A percentile compares a stretch with the other conserved stretches of the same genome.
These are phyloP conservation scores for Deroptyus accipitrinus DNA, from an alignment of 2,113 vertebrate species.

Conservation along the genomic window DNA sequence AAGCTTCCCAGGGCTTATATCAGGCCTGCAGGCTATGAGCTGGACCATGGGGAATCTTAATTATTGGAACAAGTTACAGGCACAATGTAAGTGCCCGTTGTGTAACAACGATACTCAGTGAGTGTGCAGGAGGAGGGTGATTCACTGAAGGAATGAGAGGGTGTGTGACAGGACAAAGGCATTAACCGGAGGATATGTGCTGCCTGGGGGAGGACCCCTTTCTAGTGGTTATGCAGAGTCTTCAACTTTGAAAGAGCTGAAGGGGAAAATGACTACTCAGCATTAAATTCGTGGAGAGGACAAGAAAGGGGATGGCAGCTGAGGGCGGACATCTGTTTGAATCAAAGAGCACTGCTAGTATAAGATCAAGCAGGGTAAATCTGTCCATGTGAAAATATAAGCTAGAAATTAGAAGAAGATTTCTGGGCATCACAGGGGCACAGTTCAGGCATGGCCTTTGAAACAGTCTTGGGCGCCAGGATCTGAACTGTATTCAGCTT, in stretches of 20 bases:
- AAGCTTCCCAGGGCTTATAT: not conserved
- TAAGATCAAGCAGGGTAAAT: not conserved
- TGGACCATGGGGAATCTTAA: not conserved
- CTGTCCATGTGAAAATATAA: not conserved
- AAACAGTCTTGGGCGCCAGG: not conserved
- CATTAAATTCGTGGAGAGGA: not conserved
- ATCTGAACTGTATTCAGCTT: not conserved
- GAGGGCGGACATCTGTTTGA: not conserved
- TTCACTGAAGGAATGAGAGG: not conserved
- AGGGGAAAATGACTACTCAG: not conserved
- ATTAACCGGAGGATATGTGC: not conserved
- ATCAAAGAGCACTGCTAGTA: not conserved
- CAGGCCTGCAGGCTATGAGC: conserved; percentile 41
- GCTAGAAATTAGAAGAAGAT: not conserved
- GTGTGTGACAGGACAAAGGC: not conserved
- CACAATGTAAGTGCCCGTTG: not conserved
- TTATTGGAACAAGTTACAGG: not conserved
- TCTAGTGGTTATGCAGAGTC: not conserved
- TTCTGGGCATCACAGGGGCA: not conserved
- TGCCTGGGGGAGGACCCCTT: conserved; percentile 19
- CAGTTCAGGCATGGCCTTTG: not conserved
- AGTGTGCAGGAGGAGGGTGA: not conserved
- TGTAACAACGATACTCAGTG: not conserved
- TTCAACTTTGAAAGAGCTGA: not conserved
- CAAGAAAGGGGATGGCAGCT: not conserved